These are phyloP conservation scores for Lacanobia oleracea DNA, from an alignment of 2,888 invertebrate species.

Conservation along the genomic window DNA sequence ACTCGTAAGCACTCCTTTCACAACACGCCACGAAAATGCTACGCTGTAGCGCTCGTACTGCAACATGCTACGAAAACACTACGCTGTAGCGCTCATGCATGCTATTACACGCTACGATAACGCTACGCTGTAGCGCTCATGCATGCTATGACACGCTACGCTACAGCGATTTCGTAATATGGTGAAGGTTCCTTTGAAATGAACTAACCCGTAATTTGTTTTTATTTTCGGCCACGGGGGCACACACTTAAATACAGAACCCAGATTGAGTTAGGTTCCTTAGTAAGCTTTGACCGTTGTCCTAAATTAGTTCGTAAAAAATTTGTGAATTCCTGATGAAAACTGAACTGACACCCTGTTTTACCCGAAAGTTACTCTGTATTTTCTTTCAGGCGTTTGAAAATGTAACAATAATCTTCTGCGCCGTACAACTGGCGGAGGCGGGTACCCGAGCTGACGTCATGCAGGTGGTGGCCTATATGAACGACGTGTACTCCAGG, in stretches of 20 bases:
- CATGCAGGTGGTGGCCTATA: slow-evolving; percentile 95
- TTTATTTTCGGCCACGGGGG: neutral
- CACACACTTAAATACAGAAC: neutral
- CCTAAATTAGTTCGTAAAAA: neutral
- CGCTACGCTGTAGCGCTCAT: neutral
- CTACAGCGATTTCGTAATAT: no score
- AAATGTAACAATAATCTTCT: slow-evolving; percentile 94
- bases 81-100: neutral
- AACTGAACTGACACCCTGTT: neutral
- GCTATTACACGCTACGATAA: neutral
- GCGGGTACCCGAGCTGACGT: slow-evolving; percentile 85
- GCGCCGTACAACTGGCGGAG: slow-evolving; percentile 91
- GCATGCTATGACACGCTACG: neutral
- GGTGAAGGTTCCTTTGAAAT: no score
- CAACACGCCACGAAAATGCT: neutral
- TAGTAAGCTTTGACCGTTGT: neutral
- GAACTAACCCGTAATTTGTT: neutral
- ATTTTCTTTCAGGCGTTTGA: slow-evolving; percentile 92
- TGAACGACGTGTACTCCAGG: slow-evolving; percentile 96
- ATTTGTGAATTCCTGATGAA: neutral
- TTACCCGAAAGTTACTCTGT: neutral
- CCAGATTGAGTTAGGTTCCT: neutral
- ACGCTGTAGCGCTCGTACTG: neutral
- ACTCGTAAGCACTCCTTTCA: no score
- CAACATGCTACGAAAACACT: neutral